Base-by-base conservation (phyloP, 2,888 invertebrate species). In the Drosophila anomalata region DNA sequence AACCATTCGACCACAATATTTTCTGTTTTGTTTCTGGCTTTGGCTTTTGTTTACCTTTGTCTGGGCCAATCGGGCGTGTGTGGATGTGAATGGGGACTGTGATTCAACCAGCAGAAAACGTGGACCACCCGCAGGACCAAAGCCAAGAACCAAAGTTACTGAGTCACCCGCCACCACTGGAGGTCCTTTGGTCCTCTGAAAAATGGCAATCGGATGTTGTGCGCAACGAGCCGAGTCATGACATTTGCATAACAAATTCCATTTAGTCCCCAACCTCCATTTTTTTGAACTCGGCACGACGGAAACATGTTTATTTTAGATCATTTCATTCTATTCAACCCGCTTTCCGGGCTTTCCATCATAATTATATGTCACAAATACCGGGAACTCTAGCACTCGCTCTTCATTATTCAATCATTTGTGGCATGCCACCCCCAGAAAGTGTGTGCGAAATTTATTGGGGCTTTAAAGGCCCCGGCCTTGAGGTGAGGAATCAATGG, bases 191-290 rank as follows among this genome's bases (percentile, higher is more conserved):
- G 36, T 31, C 33, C 29, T 42, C 29, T 42, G 62, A 76, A 72
- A 75, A 77, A 73, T 83, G 71, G 53, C 31, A 56, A 75, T 42
- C 76, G 82, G 82, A 82, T 78, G 76, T 72, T 78, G 76, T 63
- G 78, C 85, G 61, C 76, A 78, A 69, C 73, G 73, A 79, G 72
- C 68, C 79, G 70, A 65, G 46, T 75, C 70, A 71, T 67, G 68
- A 50, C 65, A 82, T 85, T 83, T 82, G 76, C 85, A 85, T 83
- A 75, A 82, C 46, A 60, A 69, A 70, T 71, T 63, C 55, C 50
- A 54, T 60, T 68, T 26, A 24, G 20, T 26, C 29, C 51, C 51
- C 24, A 14, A 11, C 11, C 26, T 3, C 31, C 41, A 20, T 7
- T 20, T 20, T 9, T 20, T 17, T 11, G 41, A 24, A 14, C 31